phyloP scores from a whole-genome alignment of 2,797 vertebrate species.

The Agapornis canus region DNA sequence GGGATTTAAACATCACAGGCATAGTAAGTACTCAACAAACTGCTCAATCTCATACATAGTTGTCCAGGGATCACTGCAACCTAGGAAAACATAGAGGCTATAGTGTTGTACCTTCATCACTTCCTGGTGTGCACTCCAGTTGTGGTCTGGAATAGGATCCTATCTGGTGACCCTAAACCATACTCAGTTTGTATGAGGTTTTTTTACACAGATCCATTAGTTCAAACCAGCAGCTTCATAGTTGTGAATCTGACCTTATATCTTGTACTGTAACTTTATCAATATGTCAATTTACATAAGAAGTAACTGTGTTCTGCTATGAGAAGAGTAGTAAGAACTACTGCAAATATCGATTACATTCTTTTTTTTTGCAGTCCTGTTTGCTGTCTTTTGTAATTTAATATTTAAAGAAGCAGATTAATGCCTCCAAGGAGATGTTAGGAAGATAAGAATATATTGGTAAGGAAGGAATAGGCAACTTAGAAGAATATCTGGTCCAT shows the following conservation, averaged over 20 bases:
- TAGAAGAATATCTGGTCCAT: neutral
- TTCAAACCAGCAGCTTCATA: neutral
- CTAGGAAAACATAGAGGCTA: neutral
- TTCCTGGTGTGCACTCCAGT: neutral
- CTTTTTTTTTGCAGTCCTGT: neutral
- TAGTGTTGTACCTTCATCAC: neutral
- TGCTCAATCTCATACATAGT: neutral
- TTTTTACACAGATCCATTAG: neutral
- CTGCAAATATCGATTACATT: neutral
- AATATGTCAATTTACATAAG: neutral
- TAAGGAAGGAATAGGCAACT: neutral
- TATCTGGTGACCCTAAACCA: neutral
- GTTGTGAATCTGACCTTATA: neutral
- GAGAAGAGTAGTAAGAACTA: neutral
- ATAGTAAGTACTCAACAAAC: conserved; percentile 15
- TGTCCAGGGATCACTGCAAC: neutral
- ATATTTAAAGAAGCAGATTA: neutral
- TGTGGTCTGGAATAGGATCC: neutral
- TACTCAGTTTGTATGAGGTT: neutral
- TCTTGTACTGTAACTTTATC: neutral
- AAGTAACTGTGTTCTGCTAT: neutral
- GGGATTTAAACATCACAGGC: conserved; percentile 49
- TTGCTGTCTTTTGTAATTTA: neutral
- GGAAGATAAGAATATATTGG: neutral
- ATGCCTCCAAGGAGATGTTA: neutral